Evolutionary conservation across 2,113 vertebrate species (phyloP), one percentile per base, ranked within the genome.

Genomic region (Chauna torquata): DNA sequence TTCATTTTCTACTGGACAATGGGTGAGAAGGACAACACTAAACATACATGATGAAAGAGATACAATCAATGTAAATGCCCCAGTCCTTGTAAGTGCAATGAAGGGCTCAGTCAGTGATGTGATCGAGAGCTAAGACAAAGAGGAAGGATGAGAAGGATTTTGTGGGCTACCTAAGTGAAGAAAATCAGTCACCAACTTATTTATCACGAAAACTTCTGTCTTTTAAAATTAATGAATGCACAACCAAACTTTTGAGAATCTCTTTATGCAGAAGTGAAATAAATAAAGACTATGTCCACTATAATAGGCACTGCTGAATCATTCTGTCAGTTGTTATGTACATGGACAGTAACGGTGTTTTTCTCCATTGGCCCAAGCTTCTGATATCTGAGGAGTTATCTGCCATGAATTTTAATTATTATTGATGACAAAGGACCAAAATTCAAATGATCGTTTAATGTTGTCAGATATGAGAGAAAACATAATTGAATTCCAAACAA

Each of bases 401-500:
- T 61, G 40, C 36, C 68, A 58, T 79, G 54, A 96, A 95, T 79
- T 91, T 78, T 55, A 85, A 71, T n/a, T 87, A 34, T 75, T 70
- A 62, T 16, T 68, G 34, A 54, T 94, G 44, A 90, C 66, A 91
- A 93, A 97, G 38, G 25, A 92, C 66, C 47, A 52, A 69, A 81
- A 92, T 79, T 92, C 45, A 87, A 97, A 82, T 54, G 45, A 70
- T 88, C 44, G 65, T 94, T 96, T 96, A 81, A 90, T 55, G 62
- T 52, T 77, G 13, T 36, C 68, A 94, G 72, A 81, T 64, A 87
- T 81, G 58, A 95, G 57, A 86, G 47, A 83, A 94, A 95, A 81
- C 18, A 88, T 94, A 91, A 91, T 50, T 89, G 64, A 91, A 93
- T 94, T 89, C n/a, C 75, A 82, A 94, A 91, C 44, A 75, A 97